Evolutionary conservation across 2,888 invertebrate genomes (phyloP), one percentile per base, ranked within the genome.

Genomic region (Heliconius ismenius): DNA sequence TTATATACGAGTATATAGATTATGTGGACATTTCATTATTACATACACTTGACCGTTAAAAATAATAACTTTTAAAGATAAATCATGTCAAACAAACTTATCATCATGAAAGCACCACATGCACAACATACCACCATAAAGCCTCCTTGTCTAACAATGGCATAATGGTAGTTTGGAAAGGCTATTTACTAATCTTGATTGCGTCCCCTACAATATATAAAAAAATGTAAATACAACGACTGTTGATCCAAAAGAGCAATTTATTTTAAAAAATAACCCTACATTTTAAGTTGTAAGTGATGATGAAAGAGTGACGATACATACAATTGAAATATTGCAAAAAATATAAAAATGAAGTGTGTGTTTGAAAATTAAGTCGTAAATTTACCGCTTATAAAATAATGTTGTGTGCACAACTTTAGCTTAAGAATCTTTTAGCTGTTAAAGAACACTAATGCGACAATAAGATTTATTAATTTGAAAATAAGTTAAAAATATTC

Each of bases 401-500:
- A 28, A 15, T 32, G 18, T 21, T 18, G 58, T n/a, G 58, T 58
- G 9, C 39, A 26, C n/a, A 43, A 43, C 49, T 68, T 15, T 26
- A n/a, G 6, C 3, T 24, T 32, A 4, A n/a, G 24, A 36, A 68
- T 26, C 1, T 68, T 43, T 36, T 60, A 43, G 15, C 21, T 18
- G 43, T 68, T 21, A 62, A 60, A 36, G 28, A 60, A 62, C 21
- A 18, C 26, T 60, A 67, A 39, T n/a, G 43, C 28, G 68, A 75
- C 60, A 18, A 15, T 60, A 69, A 68, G 75, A 75, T 75, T 75
- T 68, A 75, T 26, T n/a, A n/a, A n/a, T n/a, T n/a, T n/a, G n/a
- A n/a, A 54, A 54, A 6, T 54, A 21, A 54, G 15, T 54, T 54
- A 54, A 21, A 49, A 49, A 49, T 49, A 49, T 49, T 21, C 2